Evolutionary conservation across 2,113 vertebrate genomes (phyloP), one percentile per base, ranked within the genome.

Genomic region (Toxotes chatareus): DNA sequence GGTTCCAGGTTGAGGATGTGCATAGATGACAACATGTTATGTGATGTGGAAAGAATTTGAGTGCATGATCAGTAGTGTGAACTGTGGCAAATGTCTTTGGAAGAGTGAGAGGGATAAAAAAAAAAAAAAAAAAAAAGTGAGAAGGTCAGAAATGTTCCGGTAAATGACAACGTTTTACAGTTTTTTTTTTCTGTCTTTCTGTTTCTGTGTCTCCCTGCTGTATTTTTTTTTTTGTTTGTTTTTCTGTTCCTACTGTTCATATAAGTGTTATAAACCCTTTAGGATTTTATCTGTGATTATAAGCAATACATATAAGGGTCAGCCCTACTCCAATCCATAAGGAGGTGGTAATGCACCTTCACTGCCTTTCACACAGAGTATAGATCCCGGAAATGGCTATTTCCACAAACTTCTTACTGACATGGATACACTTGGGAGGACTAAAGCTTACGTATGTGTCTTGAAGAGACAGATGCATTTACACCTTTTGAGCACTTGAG

Each of bases 11-110:
- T 81, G 46, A 82, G 40, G 77, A 74, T 64, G 61, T 67, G 77
- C 65, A 51, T 76, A 53, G 59, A 82, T 86, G 71, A 67, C 57
- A 65, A 76, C 63, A 53, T 82, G 78, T 59, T 68, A 64, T 59
- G 49, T 67, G 55, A 55, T 65, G 70, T 86, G 76, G 68, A 90
- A 82, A 73, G 53, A 88, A 67, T 84, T 10, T 59, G 23, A 79
- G 63, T 51, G 46, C 46, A 73, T 47, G 57, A 73, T 72, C 60
- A 56, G 60, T 21, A 64, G 72, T 73, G 62, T 69, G 59, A 76
- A 78, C 67, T 59, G 53, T 60, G 63, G 60, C 46, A 71, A 66
- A 71, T 67, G 32, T 73, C 23, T 47, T 34, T 73, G 47, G 66
- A 34, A 73, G n/a, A 31, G 7, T 36, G 36, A 8, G 9, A 51